Conservation (phyloP, 2,888 invertebrate species). For the Fissipunctia ypsillon region DNA sequence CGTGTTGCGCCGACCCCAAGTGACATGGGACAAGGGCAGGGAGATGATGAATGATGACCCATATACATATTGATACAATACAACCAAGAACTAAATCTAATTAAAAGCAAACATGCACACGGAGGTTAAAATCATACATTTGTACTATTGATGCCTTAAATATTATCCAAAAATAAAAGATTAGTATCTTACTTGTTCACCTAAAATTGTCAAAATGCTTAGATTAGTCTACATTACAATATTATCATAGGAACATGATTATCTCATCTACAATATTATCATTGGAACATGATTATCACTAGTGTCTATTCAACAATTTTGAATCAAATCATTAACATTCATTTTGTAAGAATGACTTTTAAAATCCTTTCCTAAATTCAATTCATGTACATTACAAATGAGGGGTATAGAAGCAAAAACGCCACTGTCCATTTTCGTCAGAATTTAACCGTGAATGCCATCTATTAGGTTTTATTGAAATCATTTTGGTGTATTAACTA, state of each 20-base stretch:
- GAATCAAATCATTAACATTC: not conserved
- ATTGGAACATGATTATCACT: constrained; percentile 44
- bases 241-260: constrained; percentile 37
- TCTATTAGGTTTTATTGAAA: no score
- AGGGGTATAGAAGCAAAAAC: no score
- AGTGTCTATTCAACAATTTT: constrained; percentile 1
- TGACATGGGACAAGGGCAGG: no score
- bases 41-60: no score
- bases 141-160: constrained; percentile 20
- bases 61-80: not conserved
- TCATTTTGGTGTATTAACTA: no score
- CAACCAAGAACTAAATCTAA: not conserved
- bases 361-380: constrained; percentile 14
- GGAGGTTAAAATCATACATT: constrained; percentile 22
- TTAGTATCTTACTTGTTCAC: constrained; percentile 1
- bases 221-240: constrained; percentile 16
- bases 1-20: no score
- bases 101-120: constrained; percentile 7
- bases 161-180: constrained; percentile 21
- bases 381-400: no score
- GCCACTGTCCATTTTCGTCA: no score
- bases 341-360: constrained; percentile 12
- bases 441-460: no score
- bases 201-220: not conserved
- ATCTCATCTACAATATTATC: constrained; percentile 16